Conservation (phyloP, 2,113 vertebrate genomes). For the Greenwoodochromis staneri region DNA sequence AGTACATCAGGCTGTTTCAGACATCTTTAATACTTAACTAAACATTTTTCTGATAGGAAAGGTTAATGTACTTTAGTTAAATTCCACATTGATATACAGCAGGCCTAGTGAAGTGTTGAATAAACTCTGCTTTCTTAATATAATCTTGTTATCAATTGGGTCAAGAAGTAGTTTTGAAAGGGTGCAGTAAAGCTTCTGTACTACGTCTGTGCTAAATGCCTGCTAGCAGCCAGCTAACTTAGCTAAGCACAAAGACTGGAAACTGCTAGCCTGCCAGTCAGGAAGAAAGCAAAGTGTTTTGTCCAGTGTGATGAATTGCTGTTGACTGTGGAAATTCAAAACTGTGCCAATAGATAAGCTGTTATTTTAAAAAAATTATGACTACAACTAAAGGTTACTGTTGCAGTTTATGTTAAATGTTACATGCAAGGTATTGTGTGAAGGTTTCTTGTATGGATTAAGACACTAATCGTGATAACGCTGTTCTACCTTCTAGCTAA, state of each 20-base stretch:
- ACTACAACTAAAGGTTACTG: neutral
- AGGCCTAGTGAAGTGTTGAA: neutral
- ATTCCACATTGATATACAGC: neutral
- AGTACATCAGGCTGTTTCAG: neutral
- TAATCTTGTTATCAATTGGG: neutral
- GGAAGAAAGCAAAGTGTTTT: neutral
- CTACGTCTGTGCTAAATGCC: neutral
- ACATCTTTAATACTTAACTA: neutral
- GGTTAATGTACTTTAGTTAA: neutral
- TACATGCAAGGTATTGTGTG: neutral
- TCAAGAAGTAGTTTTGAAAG: neutral
- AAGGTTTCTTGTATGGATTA: neutral
- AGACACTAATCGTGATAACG: neutral
- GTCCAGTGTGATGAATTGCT: neutral
- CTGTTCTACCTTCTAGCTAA: neutral
- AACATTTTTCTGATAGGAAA: conserved; percentile 9
- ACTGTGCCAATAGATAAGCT: neutral
- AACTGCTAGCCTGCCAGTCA: neutral
- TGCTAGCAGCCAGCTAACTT: neutral
- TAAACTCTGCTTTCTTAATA: neutral
- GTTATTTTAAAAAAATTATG: rapidly evolving
- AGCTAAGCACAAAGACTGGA: neutral
- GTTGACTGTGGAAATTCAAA: neutral
- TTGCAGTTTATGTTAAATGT: neutral
- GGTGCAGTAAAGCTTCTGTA: neutral